These are phyloP conservation scores for Yponomeuta malinellus DNA, from an alignment of 2,888 invertebrate species.

Conservation along the genomic window DNA sequence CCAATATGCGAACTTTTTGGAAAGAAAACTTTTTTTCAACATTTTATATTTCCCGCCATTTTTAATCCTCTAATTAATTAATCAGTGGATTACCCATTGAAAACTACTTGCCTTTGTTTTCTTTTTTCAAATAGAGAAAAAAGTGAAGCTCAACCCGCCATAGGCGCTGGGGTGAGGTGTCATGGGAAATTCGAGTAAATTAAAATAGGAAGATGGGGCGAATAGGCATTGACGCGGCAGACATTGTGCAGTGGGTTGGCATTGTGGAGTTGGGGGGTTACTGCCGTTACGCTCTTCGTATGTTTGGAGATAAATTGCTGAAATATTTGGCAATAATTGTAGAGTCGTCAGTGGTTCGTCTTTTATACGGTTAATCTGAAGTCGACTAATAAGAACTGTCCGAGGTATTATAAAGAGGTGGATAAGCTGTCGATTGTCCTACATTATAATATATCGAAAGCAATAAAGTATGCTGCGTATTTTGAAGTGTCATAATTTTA, in stretches of 20 bases:
- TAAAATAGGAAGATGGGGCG: constrained; percentile 74
- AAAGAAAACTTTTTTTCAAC: not conserved
- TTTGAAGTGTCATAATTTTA: too few species aligned
- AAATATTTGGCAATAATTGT: too few species aligned
- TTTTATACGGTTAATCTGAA: too few species aligned
- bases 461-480: too few species aligned
- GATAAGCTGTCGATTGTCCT: too few species aligned
- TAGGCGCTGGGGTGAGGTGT: constrained; percentile 61
- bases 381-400: too few species aligned
- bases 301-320: not conserved
- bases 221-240: constrained; percentile 58
- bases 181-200: constrained; percentile 77
- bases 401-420: too few species aligned
- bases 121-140: constrained; percentile 1
- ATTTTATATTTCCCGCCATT: constrained; percentile 18
- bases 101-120: not conserved
- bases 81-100: not conserved
- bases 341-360: too few species aligned
- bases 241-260: constrained; percentile 50
- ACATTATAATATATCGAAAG: too few species aligned
- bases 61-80: not conserved
- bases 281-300: not conserved
- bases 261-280: constrained; percentile 35
- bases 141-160: constrained; percentile 39
- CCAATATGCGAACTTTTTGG: too few species aligned